Evolutionary conservation across 2,888 invertebrate genomes (phyloP).

Genomic region (Carpatolechia fugitivella): DNA sequence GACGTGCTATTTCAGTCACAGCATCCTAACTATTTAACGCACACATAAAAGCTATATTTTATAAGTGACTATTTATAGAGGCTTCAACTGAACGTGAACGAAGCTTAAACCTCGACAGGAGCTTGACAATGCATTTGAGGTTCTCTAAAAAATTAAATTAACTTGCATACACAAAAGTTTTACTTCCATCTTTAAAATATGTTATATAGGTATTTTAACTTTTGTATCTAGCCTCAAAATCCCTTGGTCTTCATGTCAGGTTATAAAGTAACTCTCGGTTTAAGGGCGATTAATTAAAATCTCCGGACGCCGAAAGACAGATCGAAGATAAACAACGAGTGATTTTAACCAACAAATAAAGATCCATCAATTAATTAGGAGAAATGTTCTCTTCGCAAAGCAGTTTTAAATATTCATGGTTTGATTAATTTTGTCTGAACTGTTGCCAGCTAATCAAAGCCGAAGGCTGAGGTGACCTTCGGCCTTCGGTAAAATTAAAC

Average conservation of each 20-base stretch:
- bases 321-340: no score
- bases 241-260: no score
- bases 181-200: no score
- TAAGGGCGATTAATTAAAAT: no score
- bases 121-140: background rate
- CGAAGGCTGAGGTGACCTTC: conserved; percentile 17
- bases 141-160: background rate
- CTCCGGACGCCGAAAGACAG: no score
- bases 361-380: background rate
- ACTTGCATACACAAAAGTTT: no score
- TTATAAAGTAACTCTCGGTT: no score
- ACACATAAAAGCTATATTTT: conserved; percentile 18
- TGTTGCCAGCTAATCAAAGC: conserved; percentile 28
- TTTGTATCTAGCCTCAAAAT: no score
- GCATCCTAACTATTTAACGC: conserved; percentile 34
- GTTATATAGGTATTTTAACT: no score
- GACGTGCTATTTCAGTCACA: conserved; percentile 48
- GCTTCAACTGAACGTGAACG: background rate
- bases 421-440: conserved; percentile 32
- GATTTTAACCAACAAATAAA: background rate
- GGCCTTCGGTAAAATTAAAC: background rate
- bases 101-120: background rate
- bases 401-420: conserved; percentile 28
- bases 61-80: conserved; percentile 19
- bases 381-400: background rate